These are phyloP conservation scores for Pseudopodoces humilis DNA, from an alignment of 2,113 vertebrate genomes.

Conservation along the genomic window DNA sequence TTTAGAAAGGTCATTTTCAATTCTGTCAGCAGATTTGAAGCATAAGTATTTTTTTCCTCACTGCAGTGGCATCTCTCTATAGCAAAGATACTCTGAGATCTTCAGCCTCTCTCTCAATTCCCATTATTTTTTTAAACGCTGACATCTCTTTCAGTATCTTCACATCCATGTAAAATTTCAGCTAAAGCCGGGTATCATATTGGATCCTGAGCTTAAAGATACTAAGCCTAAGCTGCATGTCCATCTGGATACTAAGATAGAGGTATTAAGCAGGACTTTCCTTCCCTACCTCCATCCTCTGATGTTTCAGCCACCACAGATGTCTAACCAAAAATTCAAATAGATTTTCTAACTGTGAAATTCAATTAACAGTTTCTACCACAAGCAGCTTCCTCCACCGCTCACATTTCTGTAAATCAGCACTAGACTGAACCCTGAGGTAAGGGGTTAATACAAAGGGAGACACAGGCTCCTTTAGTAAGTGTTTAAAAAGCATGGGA, in stretches of 20 bases:
- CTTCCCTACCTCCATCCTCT: neutral
- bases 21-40: neutral
- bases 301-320: neutral
- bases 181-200: neutral
- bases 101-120: neutral
- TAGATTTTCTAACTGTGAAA: neutral
- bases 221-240: constrained; percentile 35
- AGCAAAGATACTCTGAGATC: neutral
- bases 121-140: neutral
- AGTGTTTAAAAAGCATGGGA: neutral
- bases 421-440: neutral
- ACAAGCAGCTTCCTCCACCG: neutral
- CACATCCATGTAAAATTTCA: neutral
- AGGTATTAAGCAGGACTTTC: constrained; percentile 4
- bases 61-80: neutral
- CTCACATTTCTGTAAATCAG: neutral
- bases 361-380: constrained; percentile 9
- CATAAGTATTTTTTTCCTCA: neutral
- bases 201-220: constrained; percentile 22
- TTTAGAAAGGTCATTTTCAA: constrained; percentile 37
- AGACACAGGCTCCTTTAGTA: neutral
- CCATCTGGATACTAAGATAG: constrained; percentile 47
- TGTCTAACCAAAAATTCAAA: neutral
- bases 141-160: constrained; percentile 38
- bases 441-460: neutral